phyloP scores from a whole-genome alignment of 1,140 invertebrate genomes.

The Pachypsylla venusta region DNA sequence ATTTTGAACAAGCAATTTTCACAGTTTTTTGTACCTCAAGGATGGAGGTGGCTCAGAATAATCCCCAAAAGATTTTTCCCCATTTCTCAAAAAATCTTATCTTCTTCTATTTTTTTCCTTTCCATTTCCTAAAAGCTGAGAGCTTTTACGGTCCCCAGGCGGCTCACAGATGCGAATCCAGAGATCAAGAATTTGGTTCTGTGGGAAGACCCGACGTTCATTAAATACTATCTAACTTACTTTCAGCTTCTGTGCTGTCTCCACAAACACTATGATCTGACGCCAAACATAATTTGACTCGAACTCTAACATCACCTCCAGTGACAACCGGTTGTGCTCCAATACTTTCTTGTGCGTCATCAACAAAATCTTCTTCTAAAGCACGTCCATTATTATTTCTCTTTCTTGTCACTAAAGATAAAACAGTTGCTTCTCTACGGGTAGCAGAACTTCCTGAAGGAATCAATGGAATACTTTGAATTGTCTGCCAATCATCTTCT shows the following conservation, averaged over 20 bases:
- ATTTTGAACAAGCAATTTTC: no score
- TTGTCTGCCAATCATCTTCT: conserved; percentile 47
- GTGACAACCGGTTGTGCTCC: conserved; percentile 35
- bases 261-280: conserved; percentile 64
- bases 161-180: no score
- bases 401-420: conserved; percentile 21
- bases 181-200: no score
- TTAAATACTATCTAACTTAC: conserved; percentile 38
- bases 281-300: conserved; percentile 60
- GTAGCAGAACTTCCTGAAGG: conserved; percentile 48
- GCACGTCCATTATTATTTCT: conserved; percentile 20
- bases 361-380: conserved; percentile 31
- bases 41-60: no score
- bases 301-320: conserved; percentile 45
- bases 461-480: conserved; percentile 49
- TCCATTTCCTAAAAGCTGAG: no score
- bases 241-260: conserved; percentile 60
- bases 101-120: no score
- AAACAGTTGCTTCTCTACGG: conserved; percentile 41
- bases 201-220: no score
- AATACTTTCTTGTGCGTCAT: conserved; percentile 27
- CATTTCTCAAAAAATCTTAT: no score
- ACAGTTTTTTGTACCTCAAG: no score
- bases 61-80: no score
- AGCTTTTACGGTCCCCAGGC: no score